Conservation (phyloP, 2,797 vertebrate genomes). For the Darevskia nairensis region DNA sequence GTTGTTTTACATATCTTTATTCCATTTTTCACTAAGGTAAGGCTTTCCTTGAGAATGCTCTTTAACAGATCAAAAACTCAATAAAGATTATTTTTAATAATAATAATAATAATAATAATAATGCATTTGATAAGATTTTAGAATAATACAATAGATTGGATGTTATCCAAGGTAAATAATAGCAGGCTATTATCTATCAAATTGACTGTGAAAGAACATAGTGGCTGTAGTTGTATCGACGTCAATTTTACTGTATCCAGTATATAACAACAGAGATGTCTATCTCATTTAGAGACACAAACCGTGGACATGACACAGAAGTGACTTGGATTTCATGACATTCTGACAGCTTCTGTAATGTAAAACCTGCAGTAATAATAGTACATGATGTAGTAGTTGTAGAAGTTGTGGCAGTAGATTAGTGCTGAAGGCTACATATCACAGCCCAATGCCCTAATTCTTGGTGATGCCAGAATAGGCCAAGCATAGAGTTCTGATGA, state of each 20-base stretch:
- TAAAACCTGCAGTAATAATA: not conserved
- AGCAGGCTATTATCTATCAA: conserved; percentile 72
- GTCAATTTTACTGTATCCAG: conserved; percentile 69
- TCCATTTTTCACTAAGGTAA: not conserved
- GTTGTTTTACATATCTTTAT: not conserved
- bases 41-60: not conserved
- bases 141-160: no score
- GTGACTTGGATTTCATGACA: conserved; percentile 28
- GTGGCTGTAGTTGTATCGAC: conserved; percentile 71
- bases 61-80: no score
- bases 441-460: not conserved
- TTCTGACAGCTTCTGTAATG: conserved; percentile 22
- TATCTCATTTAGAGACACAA: conserved; percentile 40
- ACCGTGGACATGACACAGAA: conserved; percentile 22
- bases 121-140: no score
- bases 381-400: no score
- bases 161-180: conserved; percentile 60
- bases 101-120: no score
- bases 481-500: not conserved
- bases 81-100: no score
- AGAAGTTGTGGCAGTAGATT: not conserved
- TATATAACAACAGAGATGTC: conserved; percentile 71
- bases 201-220: conserved; percentile 73
- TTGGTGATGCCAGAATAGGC: not conserved
- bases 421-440: not conserved